Evolutionary conservation across 1,140 invertebrate species (phyloP).

Genomic region (Pantala flavescens): DNA sequence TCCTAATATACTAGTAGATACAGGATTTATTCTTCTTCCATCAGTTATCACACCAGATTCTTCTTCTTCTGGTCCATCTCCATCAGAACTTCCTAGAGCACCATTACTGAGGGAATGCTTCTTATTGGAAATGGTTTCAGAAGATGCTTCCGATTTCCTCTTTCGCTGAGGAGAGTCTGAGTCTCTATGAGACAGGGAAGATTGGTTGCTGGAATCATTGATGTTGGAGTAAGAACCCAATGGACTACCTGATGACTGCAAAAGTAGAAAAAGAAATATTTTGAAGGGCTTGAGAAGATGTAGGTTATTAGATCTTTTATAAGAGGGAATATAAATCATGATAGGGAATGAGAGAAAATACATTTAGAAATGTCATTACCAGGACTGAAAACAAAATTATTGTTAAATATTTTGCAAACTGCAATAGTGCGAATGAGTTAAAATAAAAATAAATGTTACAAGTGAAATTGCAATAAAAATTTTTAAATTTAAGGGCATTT

Average conservation of each 20-base stretch:
- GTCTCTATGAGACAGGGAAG: background rate
- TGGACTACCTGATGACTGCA: background rate
- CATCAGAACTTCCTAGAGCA: background rate
- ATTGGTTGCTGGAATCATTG: background rate
- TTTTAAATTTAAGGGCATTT: no score
- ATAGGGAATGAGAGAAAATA: no score
- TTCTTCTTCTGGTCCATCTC: background rate
- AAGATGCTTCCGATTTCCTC: background rate
- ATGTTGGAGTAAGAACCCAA: background rate
- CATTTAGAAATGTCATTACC: no score
- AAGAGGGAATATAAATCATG: no score
- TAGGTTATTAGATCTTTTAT: no score
- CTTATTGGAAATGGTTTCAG: background rate
- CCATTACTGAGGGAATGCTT: background rate
- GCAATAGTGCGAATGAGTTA: no score
- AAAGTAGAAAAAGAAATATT: background rate
- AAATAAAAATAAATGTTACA: no score
- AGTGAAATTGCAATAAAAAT: no score
- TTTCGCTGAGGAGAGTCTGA: background rate
- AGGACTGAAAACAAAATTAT: no score
- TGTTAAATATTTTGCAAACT: no score
- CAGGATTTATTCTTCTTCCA: background rate
- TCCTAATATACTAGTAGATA: background rate
- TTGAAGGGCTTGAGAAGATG: no score
- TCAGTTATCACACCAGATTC: background rate